Conservation (phyloP, 2,797 vertebrate genomes). For the Peromyscus aztecus region DNA sequence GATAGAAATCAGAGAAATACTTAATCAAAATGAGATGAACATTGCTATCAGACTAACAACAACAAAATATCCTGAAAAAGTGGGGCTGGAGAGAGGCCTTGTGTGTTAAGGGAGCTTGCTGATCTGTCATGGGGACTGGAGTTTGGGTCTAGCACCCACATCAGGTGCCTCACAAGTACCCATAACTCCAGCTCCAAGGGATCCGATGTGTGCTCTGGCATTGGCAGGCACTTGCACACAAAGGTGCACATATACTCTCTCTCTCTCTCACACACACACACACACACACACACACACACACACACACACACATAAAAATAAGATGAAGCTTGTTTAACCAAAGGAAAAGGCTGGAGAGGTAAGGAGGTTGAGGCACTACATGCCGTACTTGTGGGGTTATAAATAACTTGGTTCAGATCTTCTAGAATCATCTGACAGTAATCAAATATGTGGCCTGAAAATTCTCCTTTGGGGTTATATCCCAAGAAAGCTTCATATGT, state of each 20-base stretch:
- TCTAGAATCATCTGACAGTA: neutral
- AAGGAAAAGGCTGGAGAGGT: neutral
- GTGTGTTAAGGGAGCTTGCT: neutral
- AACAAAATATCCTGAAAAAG: neutral
- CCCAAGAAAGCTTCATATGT: neutral
- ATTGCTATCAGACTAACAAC: neutral
- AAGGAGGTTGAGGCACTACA: neutral
- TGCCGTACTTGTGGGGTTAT: neutral
- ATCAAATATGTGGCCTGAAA: neutral
- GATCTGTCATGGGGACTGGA: neutral
- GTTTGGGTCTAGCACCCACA: neutral
- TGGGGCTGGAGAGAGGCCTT: neutral
- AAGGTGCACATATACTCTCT: neutral
- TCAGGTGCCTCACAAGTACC: neutral
- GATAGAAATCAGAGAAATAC: neutral
- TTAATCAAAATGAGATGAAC: neutral
- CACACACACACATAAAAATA: neutral
- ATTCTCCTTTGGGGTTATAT: neutral
- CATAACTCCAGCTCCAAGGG: neutral
- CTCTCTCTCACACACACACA: no score
- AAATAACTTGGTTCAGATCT: neutral
- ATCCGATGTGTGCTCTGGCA: neutral
- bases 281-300: neutral
- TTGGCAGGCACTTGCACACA: neutral
- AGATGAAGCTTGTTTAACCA: neutral